Percentiles rank a stretch among this genome's conserved stretches.
Conservation (phyloP, 92 coral and sea anemone genomes). For the Parazoanthus darwini region DNA sequence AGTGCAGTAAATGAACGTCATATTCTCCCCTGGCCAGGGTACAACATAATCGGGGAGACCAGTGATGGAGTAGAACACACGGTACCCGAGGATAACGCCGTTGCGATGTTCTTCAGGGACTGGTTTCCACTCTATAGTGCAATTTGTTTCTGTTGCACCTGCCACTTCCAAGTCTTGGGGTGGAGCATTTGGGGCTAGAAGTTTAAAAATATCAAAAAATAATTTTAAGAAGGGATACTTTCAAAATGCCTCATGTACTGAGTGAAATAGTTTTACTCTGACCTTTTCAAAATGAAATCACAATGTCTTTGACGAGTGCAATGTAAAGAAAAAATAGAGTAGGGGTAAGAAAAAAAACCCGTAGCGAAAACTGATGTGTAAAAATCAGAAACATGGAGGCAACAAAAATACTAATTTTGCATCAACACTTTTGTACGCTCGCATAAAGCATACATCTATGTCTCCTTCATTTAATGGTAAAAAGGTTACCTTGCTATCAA, state of each 20-base stretch:
- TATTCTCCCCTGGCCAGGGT: background rate
- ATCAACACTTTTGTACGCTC: too few relatives aligned
- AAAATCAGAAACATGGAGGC: too few relatives aligned
- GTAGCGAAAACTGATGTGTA: too few relatives aligned
- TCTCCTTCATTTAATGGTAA: too few relatives aligned
- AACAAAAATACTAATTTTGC: too few relatives aligned
- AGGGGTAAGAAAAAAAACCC: too few relatives aligned
- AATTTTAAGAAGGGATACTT: background rate
- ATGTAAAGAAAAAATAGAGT: too few relatives aligned
- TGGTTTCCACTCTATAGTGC: constrained; percentile 11
- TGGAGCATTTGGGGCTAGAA: constrained; percentile 11
- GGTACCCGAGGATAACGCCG: constrained; percentile 22
- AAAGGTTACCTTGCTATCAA: too few relatives aligned
- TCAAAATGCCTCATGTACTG: background rate
- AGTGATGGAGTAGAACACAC: background rate
- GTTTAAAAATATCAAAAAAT: background rate
- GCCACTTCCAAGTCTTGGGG: constrained; percentile 12
- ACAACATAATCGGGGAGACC: constrained; percentile 9
- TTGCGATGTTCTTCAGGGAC: constrained; percentile 28
- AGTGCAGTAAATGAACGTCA: constrained; percentile 12
- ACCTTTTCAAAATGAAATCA: too few relatives aligned
- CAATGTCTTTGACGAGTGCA: too few relatives aligned
- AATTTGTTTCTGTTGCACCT: background rate
- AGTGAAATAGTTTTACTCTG: too few relatives aligned
- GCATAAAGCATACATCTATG: too few relatives aligned